phyloP scores from a whole-genome alignment of 2,888 invertebrate species.

The Pomacea canaliculata region DNA sequence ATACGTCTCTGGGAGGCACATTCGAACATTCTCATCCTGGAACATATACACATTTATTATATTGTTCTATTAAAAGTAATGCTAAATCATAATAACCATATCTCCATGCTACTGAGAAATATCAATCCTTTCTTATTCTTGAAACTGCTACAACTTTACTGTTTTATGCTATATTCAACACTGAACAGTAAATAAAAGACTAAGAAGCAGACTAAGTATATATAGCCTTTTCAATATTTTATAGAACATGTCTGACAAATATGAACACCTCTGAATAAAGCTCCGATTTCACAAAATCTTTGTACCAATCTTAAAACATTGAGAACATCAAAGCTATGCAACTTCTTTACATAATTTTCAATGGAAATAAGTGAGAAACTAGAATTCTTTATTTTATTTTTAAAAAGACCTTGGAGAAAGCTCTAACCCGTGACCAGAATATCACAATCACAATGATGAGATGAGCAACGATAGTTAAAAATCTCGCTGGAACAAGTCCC shows the following conservation, averaged over 20 bases:
- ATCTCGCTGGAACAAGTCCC: slow-evolving; percentile 76
- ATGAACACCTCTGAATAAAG: neutral
- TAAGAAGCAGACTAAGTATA: too few species aligned
- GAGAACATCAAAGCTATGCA: too few species aligned
- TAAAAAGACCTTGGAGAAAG: neutral
- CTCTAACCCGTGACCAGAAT: slow-evolving; percentile 75
- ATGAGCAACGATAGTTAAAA: slow-evolving; percentile 80
- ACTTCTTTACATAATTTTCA: too few species aligned
- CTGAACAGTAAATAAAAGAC: too few species aligned
- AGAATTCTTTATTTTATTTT: too few species aligned
- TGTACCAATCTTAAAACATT: too few species aligned
- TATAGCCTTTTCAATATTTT: neutral
- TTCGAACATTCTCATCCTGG: slow-evolving; percentile 71
- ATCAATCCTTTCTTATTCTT: too few species aligned
- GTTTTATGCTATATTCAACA: neutral
- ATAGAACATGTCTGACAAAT: neutral
- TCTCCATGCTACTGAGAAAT: too few species aligned
- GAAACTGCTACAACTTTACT: too few species aligned
- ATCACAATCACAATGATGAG: slow-evolving; percentile 78
- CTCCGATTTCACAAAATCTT: too few species aligned
- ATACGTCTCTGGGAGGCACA: slow-evolving; percentile 72
- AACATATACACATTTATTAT: slow-evolving; percentile 14
- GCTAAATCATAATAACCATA: too few species aligned
- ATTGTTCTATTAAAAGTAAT: neutral
- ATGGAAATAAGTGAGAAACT: too few species aligned